A percentile compares a stretch with the other conserved stretches of the same genome.
phyloP scores from a whole-genome alignment of 2,113 vertebrate genomes.

The Odocoileus hemionus region DNA sequence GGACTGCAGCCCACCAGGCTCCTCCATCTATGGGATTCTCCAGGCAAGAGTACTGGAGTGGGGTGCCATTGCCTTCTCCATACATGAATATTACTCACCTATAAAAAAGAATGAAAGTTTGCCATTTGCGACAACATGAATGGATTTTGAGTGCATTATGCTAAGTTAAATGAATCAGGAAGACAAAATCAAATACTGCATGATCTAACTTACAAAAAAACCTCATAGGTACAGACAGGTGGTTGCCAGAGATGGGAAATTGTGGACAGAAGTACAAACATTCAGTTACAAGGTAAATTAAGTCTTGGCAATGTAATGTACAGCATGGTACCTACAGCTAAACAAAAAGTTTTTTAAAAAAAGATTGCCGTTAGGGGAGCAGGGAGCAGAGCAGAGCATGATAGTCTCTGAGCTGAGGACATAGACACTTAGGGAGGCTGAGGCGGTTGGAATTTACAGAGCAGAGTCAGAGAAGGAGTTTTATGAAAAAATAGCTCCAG shows the following conservation, averaged over 20 bases:
- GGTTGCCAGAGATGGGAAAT: neutral
- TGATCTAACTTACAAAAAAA: neutral
- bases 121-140: neutral
- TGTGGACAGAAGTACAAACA: neutral
- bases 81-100: neutral
- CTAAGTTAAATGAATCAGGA: neutral
- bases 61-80: too few relatives aligned
- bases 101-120: neutral
- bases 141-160: neutral
- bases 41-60: too few relatives aligned
- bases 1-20: too few relatives aligned
- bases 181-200: neutral
- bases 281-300: neutral
- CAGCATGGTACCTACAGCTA: neutral
- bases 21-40: too few relatives aligned
- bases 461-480: neutral
- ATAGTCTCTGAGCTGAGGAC: neutral
- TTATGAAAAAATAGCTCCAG: neutral
- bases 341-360: neutral
- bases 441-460: neutral
- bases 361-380: neutral
- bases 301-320: neutral
- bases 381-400: neutral
- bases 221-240: neutral
- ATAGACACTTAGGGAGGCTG: neutral